phyloP scores from a whole-genome alignment of 1,140 invertebrate species.

The Calliphora vicina region DNA sequence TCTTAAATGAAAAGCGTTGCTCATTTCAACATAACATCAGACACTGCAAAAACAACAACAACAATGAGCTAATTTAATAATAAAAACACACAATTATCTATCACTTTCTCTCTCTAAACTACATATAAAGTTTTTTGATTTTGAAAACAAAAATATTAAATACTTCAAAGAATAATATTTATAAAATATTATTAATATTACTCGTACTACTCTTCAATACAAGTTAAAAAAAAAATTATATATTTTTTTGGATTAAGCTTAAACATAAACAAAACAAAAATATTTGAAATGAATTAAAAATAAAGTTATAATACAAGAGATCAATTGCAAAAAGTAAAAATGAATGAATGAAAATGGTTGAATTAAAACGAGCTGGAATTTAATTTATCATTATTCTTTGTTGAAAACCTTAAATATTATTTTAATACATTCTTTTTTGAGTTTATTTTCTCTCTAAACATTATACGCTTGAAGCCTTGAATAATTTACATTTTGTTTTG shows the following conservation, averaged over 20 bases:
- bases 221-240: background rate
- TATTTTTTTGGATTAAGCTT: slow-evolving; percentile 34
- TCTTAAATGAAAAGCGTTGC: background rate
- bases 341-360: background rate
- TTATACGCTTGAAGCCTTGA: background rate
- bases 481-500: background rate
- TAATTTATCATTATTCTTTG: background rate
- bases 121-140: slow-evolving; percentile 3
- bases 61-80: slow-evolving; percentile 4
- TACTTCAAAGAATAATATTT: background rate
- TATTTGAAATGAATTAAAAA: slow-evolving; percentile 16
- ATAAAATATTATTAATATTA: background rate
- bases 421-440: background rate
- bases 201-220: background rate
- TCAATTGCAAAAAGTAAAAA: background rate
- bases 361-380: slow-evolving; percentile 22
- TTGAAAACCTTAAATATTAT: background rate
- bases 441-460: background rate
- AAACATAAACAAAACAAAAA: slow-evolving; percentile 12
- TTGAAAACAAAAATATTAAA: slow-evolving; percentile 1
- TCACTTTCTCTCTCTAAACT: background rate
- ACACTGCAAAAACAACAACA: slow-evolving; percentile 15
- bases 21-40: background rate
- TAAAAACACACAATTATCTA: background rate
- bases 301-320: background rate